Evolutionary conservation across 2,113 vertebrate genomes (phyloP), one percentile per base, ranked within the genome.

Genomic region (Pteruthius melanotis): DNA sequence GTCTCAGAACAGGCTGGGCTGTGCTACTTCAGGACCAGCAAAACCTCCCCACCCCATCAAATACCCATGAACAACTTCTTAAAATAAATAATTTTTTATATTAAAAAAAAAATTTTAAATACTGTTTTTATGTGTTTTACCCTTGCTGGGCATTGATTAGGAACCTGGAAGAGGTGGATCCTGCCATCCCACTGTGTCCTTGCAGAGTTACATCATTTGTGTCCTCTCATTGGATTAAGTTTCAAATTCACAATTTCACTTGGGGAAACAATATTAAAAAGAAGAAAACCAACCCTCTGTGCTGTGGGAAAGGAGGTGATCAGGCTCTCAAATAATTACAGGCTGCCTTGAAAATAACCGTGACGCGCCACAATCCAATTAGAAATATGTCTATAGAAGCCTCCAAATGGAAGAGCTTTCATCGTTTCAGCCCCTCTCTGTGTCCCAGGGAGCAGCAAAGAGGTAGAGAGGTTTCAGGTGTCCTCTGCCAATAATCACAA

Each of bases 251-350:
- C 69, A 37, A 44, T 79, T 94, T 81, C 37, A 16, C 72, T 87
- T 75, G 0, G 18, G 81, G 74, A 95, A 96, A 78, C 28, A 37
- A 78, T 81, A 87, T 92, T 87, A 47, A 74, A 82, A 75, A 56
- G 52, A 60, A 70, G 57, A 79, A 71, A 71, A 7, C 1, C 70
- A 83, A 8, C 37, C 6, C 53, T 89, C 85, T 85, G 59, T 35
- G 44, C 63, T 24, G 86, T 60, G 81, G 53, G 31, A 47, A 81
- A 84, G 76, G 82, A 71, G 53, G 37, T 4, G 53, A 87, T 40
- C 50, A 30, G n/a, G 24, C 78, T 91, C 72, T 83, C 83, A 47
- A 53, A 81, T 82, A 92, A 95, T 95, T 95, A 72, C 74, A 52
- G 57, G 44, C 87, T 89, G 93, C 91, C 44, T 83, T 22, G 65